These are phyloP conservation scores for Oreocharis arfaki DNA, from an alignment of 2,113 vertebrate genomes.

Conservation along the genomic window DNA sequence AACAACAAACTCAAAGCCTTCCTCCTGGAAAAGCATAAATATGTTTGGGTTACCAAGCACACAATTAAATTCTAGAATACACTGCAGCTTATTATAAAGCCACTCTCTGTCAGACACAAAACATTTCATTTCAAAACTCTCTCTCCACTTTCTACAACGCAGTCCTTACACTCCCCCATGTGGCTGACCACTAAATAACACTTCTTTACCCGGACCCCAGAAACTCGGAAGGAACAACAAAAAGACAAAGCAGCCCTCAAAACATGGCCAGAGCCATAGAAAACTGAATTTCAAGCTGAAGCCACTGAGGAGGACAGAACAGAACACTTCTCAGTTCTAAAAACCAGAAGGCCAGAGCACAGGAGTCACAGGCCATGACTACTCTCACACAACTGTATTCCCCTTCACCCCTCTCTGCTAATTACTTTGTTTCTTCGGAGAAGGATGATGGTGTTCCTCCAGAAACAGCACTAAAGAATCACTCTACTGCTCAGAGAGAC, in stretches of 20 bases:
- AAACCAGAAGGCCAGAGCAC: neutral
- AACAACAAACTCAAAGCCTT: neutral
- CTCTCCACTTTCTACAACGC: neutral
- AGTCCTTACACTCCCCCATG: slow-evolving; percentile 40
- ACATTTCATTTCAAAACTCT: neutral
- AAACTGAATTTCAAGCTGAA: neutral
- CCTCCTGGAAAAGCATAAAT: neutral
- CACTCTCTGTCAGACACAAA: neutral
- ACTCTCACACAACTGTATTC: neutral
- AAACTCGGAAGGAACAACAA: neutral
- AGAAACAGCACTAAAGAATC: neutral
- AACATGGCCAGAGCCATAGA: neutral
- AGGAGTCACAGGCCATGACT: neutral
- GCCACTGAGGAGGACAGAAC: neutral
- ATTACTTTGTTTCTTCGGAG: neutral
- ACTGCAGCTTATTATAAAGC: neutral
- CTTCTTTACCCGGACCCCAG: neutral
- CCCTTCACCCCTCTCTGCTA: neutral
- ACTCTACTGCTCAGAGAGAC: neutral
- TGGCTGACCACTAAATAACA: slow-evolving; percentile 4
- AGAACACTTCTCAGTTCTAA: neutral
- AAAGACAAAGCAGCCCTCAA: neutral
- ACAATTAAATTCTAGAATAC: neutral
- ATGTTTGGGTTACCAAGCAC: neutral
- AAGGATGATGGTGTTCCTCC: neutral